phyloP scores from a whole-genome alignment of 2,888 invertebrate species.

The Dolichopus griseipennis region DNA sequence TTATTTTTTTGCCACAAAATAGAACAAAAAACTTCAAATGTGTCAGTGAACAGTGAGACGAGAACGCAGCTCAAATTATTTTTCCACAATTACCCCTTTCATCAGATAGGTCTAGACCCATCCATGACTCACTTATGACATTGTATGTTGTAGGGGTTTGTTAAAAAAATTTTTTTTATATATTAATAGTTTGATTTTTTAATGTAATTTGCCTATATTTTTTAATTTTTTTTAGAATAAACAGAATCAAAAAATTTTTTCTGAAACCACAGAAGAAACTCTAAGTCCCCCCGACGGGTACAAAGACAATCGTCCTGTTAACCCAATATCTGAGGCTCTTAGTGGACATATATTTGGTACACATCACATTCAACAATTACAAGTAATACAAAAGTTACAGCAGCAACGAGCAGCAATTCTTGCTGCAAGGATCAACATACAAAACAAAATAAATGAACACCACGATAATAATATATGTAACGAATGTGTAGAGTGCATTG shows the following conservation, averaged over 20 bases:
- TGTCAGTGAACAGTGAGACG: too few relatives aligned
- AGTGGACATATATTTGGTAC: conserved; percentile 58
- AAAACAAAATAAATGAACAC: conserved; percentile 20
- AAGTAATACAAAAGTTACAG: conserved; percentile 56
- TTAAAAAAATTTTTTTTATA: too few relatives aligned
- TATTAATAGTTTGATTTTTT: too few relatives aligned
- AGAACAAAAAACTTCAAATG: too few relatives aligned
- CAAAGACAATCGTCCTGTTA: conserved; percentile 70
- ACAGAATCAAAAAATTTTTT: neutral
- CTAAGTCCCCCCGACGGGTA: conserved; percentile 86
- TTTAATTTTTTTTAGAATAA: neutral
- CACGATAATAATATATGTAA: conserved; percentile 38
- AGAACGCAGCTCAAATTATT: too few relatives aligned
- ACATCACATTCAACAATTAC: conserved; percentile 53
- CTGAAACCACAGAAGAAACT: conserved; percentile 53
- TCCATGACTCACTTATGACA: too few relatives aligned
- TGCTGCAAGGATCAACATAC: conserved; percentile 34
- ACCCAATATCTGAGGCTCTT: conserved; percentile 51
- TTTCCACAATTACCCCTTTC: too few relatives aligned
- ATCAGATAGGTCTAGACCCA: too few relatives aligned
- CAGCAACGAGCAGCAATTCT: conserved; percentile 50
- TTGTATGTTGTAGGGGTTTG: too few relatives aligned
- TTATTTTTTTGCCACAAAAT: too few relatives aligned
- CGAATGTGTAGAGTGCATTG: conserved; percentile 43
- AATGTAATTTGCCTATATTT: too few relatives aligned